Evolutionary conservation across 2,797 vertebrate species (phyloP).

Genomic region (Tapirus indicus): DNA sequence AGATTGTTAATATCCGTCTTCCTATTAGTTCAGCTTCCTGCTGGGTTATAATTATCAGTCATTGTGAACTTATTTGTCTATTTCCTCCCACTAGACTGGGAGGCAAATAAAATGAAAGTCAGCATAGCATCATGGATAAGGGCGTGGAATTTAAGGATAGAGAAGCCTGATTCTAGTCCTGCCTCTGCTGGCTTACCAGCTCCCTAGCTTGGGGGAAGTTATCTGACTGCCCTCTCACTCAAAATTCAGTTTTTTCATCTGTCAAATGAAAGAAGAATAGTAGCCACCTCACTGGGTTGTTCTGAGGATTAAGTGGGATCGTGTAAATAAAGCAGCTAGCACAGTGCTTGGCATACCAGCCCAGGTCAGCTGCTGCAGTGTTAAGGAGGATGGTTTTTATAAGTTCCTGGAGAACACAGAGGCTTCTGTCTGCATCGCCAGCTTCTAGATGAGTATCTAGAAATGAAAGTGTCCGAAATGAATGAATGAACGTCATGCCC

Average conservation of each 20-base stretch:
- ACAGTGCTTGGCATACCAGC: neutral
- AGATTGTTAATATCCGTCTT: neutral
- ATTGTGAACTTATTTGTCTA: neutral
- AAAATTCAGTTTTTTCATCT: neutral
- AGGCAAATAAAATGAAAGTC: neutral
- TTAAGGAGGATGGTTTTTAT: neutral
- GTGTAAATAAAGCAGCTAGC: neutral
- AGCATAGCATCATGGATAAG: neutral
- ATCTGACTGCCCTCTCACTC: neutral
- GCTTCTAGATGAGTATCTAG: neutral
- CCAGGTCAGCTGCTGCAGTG: neutral
- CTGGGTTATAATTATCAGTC: neutral
- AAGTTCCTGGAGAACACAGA: neutral
- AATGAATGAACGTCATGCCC: neutral
- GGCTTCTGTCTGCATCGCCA: neutral
- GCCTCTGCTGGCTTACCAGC: neutral
- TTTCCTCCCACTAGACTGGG: neutral
- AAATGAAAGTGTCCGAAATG: neutral
- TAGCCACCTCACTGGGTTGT: neutral
- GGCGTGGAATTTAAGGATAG: too few relatives aligned
- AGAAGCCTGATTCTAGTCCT: neutral
- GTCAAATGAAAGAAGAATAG: neutral
- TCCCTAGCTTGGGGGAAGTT: neutral
- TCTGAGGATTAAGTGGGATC: neutral
- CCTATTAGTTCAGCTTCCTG: neutral